Conservation (phyloP, 2,113 vertebrate genomes). For the Felis chaus region DNA sequence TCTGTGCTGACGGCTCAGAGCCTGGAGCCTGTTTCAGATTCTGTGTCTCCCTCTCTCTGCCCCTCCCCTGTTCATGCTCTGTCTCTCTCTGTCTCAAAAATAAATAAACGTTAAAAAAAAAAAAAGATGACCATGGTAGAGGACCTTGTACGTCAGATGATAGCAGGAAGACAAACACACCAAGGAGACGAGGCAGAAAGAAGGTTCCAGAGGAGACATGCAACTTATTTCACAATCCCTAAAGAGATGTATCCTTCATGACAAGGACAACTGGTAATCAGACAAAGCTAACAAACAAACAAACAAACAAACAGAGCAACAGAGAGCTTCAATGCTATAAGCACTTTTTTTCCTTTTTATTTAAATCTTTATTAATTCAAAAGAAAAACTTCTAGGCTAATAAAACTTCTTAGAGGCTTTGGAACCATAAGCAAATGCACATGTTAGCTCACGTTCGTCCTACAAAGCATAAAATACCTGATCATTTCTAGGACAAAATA, state of each 20-base stretch:
- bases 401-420: background rate
- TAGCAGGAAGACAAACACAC: background rate
- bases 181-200: background rate
- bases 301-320: background rate
- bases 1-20: no score
- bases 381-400: background rate
- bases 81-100: no score
- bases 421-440: background rate
- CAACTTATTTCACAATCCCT: background rate
- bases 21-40: no score
- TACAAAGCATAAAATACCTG: background rate
- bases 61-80: no score
- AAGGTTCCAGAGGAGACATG: background rate
- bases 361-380: conserved; percentile 14
- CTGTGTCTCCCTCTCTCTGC: no score
- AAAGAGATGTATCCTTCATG: background rate
- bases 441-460: background rate
- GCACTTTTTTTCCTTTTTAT: conserved; percentile 28
- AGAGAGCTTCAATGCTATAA: background rate
- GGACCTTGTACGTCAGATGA: background rate
- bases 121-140: background rate
- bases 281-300: background rate
- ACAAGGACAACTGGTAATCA: background rate
- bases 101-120: background rate
- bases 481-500: background rate